phyloP scores from a whole-genome alignment of 64 coral and sea anemone species.

The Stylophora pistillata region DNA sequence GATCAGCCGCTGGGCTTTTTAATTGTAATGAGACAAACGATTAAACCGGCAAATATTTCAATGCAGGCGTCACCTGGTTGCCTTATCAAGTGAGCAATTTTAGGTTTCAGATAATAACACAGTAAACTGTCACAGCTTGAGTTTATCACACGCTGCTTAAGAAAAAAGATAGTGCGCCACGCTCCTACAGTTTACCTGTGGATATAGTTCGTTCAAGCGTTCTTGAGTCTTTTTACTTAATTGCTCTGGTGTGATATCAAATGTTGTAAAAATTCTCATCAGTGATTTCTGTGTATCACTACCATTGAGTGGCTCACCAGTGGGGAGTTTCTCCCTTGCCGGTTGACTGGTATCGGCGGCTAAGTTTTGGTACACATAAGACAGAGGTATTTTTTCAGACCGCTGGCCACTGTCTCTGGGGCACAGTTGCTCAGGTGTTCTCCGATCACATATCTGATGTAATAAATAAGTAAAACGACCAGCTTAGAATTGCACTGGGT shows the following conservation, averaged over 20 bases:
- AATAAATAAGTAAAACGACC: not conserved
- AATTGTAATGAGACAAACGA: no score
- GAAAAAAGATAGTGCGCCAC: not conserved
- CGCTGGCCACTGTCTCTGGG: conserved; percentile 55
- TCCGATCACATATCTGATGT: conserved; percentile 42
- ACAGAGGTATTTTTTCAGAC: conserved; percentile 73
- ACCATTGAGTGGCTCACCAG: conserved; percentile 60
- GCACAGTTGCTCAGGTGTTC: conserved; percentile 59
- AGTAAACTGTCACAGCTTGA: no score
- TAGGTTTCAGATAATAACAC: not conserved
- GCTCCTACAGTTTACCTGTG: conserved; percentile 26
- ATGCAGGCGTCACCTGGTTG: no score
- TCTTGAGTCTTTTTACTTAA: conserved; percentile 35
- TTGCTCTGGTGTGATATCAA: conserved; percentile 50
- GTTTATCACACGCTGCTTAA: not conserved
- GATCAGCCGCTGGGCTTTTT: no score
- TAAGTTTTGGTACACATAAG: conserved; percentile 60
- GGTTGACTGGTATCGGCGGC: conserved; percentile 1
- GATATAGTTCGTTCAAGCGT: conserved; percentile 49
- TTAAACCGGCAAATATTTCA: no score
- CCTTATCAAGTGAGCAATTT: no score
- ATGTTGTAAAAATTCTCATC: conserved; percentile 76
- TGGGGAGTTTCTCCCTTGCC: conserved; percentile 47
- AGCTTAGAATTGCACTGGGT: no score
- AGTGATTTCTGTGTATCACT: conserved; percentile 35